Evolutionary conservation across 2,797 vertebrate genomes (phyloP).

Genomic region (Sebastolobus alascanus): DNA sequence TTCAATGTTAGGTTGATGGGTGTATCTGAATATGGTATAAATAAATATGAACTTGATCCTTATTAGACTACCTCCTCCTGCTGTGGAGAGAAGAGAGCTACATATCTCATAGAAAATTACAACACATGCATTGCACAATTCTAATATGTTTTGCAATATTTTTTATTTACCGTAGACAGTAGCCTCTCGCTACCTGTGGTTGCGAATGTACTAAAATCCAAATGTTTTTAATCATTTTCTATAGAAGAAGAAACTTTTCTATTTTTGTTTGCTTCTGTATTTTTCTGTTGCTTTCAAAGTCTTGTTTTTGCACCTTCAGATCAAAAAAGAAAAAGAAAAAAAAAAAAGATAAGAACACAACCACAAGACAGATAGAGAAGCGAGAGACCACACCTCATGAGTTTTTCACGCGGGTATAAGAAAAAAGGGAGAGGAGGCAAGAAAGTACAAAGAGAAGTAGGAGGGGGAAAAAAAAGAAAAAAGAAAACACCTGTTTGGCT

Average conservation of each 20-base stretch:
- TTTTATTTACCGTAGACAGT: neutral
- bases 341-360: constrained; percentile 20
- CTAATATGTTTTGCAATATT: neutral
- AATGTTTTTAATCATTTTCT: constrained; percentile 22
- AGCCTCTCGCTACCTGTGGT: neutral
- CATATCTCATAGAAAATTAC: neutral
- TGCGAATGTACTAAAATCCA: neutral
- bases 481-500: constrained; percentile 93
- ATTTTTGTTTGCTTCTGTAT: constrained; percentile 40
- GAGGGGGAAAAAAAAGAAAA: constrained; percentile 69
- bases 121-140: neutral
- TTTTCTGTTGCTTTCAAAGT: constrained; percentile 56
- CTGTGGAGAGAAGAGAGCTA: neutral
- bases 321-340: constrained; percentile 31
- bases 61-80: constrained; percentile 37
- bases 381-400: constrained; percentile 70
- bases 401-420: constrained; percentile 64
- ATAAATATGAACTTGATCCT: constrained; percentile 10
- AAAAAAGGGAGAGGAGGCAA: constrained; percentile 65
- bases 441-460: constrained; percentile 77
- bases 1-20: neutral
- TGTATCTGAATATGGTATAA: neutral
- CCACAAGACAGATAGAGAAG: constrained; percentile 46
- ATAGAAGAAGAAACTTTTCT: constrained; percentile 27
- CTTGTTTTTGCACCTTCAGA: constrained; percentile 56